Evolutionary conservation across 2,113 vertebrate genomes (phyloP).

Genomic region (Paramisgurnus dabryanus): DNA sequence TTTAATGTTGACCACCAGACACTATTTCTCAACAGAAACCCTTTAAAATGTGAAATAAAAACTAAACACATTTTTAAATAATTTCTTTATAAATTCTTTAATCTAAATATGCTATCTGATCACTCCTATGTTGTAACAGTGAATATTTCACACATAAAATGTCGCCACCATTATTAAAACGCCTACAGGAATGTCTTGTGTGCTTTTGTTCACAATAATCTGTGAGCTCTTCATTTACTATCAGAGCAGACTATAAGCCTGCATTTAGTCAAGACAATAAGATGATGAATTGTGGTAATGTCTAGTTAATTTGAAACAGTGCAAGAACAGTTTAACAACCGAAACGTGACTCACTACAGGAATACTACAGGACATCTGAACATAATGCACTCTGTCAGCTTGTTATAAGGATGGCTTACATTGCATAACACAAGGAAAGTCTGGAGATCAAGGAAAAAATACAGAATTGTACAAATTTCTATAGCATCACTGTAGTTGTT

Average conservation of each 20-base stretch:
- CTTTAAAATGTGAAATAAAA: neutral
- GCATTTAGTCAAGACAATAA: conserved; percentile 1
- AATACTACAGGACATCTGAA: conserved; percentile 52
- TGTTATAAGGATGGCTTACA: conserved; percentile 59
- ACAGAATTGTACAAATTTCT: neutral
- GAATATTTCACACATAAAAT: conserved; percentile 1
- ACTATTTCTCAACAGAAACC: neutral
- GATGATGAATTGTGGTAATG: neutral
- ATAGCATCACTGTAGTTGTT: neutral
- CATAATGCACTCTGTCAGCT: conserved; percentile 63
- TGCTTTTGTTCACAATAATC: neutral
- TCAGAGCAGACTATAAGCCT: neutral
- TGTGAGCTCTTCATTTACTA: neutral
- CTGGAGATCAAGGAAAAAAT: conserved; percentile 19
- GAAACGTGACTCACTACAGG: conserved; percentile 47
- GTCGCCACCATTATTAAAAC: neutral
- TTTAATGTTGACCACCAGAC: neutral
- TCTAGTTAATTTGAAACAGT: conserved; percentile 6
- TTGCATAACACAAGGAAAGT: conserved; percentile 64
- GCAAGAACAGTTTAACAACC: neutral
- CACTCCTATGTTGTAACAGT: neutral
- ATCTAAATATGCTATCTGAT: neutral
- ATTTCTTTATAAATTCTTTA: no score
- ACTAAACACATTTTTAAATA: no score
- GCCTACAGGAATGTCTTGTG: neutral